Percentiles rank a stretch among this genome's conserved stretches.
These are phyloP conservation scores for Ramphastos sulfuratus DNA, from an alignment of 2,113 vertebrate genomes.

Conservation along the genomic window DNA sequence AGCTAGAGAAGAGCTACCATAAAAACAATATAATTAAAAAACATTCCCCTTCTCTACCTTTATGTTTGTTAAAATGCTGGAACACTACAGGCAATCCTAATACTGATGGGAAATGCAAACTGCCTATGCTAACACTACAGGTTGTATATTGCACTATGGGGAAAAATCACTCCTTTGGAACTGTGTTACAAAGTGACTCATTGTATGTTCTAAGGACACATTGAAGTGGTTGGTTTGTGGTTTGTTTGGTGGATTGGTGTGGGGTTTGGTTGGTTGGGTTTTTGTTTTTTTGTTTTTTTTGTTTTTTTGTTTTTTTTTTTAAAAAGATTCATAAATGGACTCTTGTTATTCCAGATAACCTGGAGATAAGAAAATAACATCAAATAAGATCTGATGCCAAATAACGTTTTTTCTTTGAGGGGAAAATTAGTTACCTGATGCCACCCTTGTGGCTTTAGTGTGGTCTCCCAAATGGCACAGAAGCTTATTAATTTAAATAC, in stretches of 20 bases:
- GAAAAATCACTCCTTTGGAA: background rate
- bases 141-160: background rate
- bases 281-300: accelerated
- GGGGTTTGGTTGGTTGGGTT: no score
- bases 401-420: background rate
- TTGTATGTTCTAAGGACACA: background rate
- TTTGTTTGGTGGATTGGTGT: background rate
- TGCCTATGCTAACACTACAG: accelerated
- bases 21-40: background rate
- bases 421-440: background rate
- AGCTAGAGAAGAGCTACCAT: background rate
- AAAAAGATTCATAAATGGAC: background rate
- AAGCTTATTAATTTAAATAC: background rate
- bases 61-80: background rate
- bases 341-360: background rate
- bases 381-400: background rate
- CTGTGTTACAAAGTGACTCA: background rate
- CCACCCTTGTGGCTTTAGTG: background rate
- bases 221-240: background rate
- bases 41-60: background rate
- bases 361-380: background rate
- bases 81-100: background rate
- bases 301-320: background rate
- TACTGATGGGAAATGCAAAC: background rate
- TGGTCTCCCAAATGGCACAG: background rate